Conservation (phyloP, 2,888 invertebrate genomes). For the Microlaimidae sp. region DNA sequence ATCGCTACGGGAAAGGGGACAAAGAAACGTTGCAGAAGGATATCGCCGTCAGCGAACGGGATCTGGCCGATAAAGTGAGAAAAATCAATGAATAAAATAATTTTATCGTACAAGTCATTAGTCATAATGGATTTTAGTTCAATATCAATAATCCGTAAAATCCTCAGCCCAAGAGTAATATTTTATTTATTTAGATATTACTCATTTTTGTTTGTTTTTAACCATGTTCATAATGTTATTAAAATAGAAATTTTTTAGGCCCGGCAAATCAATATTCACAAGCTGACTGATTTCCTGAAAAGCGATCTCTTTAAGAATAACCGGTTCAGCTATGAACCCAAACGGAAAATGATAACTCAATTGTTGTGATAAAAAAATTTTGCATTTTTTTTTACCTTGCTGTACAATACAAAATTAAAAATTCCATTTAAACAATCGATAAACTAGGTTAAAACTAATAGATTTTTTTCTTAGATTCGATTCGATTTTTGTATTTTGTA, state of each 20-base stretch:
- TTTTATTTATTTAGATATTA: too few relatives aligned
- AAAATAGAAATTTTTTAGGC: constrained; percentile 49
- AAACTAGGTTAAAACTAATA: too few relatives aligned
- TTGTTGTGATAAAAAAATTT: constrained; percentile 40
- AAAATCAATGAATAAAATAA: not conserved
- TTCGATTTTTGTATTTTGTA: too few relatives aligned
- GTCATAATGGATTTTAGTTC: too few relatives aligned
- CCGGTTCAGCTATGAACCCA: constrained; percentile 64
- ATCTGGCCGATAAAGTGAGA: constrained; percentile 53
- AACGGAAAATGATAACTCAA: constrained; percentile 67
- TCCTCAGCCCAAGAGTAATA: too few relatives aligned
- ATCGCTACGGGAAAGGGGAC: constrained; percentile 15
- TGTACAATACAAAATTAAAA: too few relatives aligned
- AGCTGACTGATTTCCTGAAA: constrained; percentile 72
- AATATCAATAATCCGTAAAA: too few relatives aligned
- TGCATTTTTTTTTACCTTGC: too few relatives aligned
- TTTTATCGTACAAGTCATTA: too few relatives aligned
- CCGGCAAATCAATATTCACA: constrained; percentile 69
- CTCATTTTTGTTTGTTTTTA: constrained; percentile 5
- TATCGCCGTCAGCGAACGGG: constrained; percentile 71
- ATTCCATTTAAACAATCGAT: too few relatives aligned
- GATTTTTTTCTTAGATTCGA: too few relatives aligned
- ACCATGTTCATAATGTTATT: constrained; percentile 1
- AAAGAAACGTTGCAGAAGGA: constrained; percentile 33
- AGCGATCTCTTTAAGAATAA: constrained; percentile 74